phyloP scores from a whole-genome alignment of 2,113 vertebrate species.

The Apaloderma vittatum region DNA sequence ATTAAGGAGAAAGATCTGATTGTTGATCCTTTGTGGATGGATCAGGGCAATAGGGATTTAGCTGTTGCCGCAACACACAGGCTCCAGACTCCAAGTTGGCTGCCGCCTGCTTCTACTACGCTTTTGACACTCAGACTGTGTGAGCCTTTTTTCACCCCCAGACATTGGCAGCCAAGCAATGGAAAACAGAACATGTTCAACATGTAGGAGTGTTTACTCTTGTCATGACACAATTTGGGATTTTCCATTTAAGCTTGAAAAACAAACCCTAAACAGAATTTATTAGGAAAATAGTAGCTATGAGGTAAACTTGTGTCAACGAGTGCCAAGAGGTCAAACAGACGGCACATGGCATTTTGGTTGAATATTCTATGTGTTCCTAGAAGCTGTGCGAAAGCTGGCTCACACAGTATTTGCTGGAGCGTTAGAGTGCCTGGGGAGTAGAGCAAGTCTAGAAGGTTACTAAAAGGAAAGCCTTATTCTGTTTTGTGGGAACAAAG shows the following conservation, averaged over 20 bases:
- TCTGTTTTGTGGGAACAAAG: conserved; percentile 10
- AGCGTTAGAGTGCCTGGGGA: not conserved
- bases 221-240: conserved; percentile 61
- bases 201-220: conserved; percentile 65
- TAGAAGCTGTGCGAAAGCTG: conserved; percentile 64
- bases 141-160: conserved; percentile 39
- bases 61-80: not conserved
- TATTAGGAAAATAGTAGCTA: conserved; percentile 68
- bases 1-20: not conserved
- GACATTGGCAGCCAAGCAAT: conserved; percentile 43
- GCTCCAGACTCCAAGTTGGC: not conserved
- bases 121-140: not conserved
- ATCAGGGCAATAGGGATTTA: not conserved
- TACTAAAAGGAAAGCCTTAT: conserved; percentile 30
- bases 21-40: not conserved
- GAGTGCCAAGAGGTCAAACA: conserved; percentile 52
- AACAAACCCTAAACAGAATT: conserved; percentile 56
- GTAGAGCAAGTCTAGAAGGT: not conserved
- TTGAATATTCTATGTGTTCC: conserved; percentile 54
- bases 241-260: conserved; percentile 67
- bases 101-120: not conserved
- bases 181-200: conserved; percentile 63
- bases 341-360: not conserved
- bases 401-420: not conserved
- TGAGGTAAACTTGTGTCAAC: conserved; percentile 51